phyloP scores from a whole-genome alignment of 1,140 invertebrate genomes.

The Hycleus cichorii region DNA sequence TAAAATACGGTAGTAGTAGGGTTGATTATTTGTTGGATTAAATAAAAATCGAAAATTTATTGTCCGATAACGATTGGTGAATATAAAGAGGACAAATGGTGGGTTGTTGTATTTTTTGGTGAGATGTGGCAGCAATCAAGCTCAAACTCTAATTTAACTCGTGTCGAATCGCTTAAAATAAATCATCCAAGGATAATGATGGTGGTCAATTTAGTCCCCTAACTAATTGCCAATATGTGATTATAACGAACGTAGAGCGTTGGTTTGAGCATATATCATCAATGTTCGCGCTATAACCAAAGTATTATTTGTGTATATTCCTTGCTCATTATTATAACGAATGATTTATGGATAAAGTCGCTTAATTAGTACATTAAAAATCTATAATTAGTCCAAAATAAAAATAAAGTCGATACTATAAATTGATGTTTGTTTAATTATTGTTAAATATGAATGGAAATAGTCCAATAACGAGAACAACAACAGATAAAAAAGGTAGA shows the following conservation, averaged over 20 bases:
- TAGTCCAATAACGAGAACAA: no score
- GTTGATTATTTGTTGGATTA: no score
- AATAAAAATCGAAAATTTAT: no score
- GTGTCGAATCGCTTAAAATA: constrained; percentile 37
- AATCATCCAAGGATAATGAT: constrained; percentile 40
- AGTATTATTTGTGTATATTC: constrained; percentile 14
- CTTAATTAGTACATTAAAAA: constrained; percentile 35
- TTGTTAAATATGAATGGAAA: no score
- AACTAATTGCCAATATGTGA: constrained; percentile 42
- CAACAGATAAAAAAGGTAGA: no score
- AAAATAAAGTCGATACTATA: no score
- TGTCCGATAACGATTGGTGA: no score
- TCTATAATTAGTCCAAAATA: constrained; percentile 18
- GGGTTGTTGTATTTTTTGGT: neutral
- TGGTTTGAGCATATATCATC: constrained; percentile 34
- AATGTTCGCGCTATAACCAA: constrained; percentile 6
- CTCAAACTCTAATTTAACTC: constrained; percentile 23
- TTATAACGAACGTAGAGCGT: constrained; percentile 36
- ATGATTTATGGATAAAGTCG: constrained; percentile 32
- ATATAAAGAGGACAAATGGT: neutral
- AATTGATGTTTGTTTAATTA: no score
- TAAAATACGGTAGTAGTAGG: no score
- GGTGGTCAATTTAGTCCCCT: constrained; percentile 40
- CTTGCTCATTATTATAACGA: constrained; percentile 32
- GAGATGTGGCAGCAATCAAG: constrained; percentile 8